Base-by-base conservation (phyloP, 2,888 invertebrate genomes). In the Latheticus oryzae region DNA sequence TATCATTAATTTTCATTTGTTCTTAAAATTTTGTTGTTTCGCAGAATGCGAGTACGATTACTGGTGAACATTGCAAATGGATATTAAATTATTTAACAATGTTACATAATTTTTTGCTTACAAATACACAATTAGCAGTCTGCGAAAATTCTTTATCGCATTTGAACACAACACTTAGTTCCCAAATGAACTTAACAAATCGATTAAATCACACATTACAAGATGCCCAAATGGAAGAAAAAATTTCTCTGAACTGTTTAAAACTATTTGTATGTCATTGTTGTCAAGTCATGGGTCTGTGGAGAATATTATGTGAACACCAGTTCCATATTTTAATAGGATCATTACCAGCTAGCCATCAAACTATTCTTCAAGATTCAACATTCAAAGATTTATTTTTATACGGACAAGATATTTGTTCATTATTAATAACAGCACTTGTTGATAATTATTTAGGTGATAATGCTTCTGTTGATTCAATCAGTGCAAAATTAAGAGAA, bases 391-490 rank as follows among this genome's bases (percentile, higher is more conserved):
- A 93, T 73, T 79, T 95, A 38, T 84, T 93, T 53, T 82, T 92
- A 26, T 87, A 86, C 62, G 91, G 93, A 0, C 89, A 90, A 73
- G 91, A 90, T 62, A 84, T 89, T 26, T 88, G 88, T 66, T 84
- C 86, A 1, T 79, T 89, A 57, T 81, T 98, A 9, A 90, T 97
- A 12, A 89, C 90, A 23, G 87, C 91, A 37, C 80, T 98, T 7
- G 92, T 98, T 42, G 91, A 93, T 66, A 90, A 93, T 55, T 99
- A 98, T 79, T 83, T 99, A 9, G 90, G 90, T 52, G 98, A 99
- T 76, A 95, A 96, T 75, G 97, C 97, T 0, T 93, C 94, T 1
- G 94, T 97, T 1, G 94, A 95, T 74, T 88, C 93, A 1, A 93
- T 99, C 60, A 97, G 95, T 58, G 83, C 85, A 13, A 90, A 90